Conservation (phyloP, 2,888 invertebrate species). For the Apotomis betuletana region DNA sequence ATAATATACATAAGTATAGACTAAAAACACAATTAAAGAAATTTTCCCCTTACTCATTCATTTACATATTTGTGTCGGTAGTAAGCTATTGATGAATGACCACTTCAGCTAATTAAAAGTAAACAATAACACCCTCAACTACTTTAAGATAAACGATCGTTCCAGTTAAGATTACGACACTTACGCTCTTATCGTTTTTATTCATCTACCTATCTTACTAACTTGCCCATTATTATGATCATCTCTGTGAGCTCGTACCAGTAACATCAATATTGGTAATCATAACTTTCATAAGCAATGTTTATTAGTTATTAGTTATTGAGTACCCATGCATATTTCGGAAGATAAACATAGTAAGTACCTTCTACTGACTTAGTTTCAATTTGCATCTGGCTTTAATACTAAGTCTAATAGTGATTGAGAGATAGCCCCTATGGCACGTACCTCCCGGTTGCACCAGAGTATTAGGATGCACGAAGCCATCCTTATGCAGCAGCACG, state of each 20-base stretch:
- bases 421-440: slow-evolving; percentile 44
- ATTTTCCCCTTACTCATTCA: not conserved
- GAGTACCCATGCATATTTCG: not conserved
- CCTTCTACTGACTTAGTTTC: no score
- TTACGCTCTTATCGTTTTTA: not conserved
- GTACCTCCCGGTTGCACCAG: slow-evolving; percentile 77
- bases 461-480: slow-evolving; percentile 88
- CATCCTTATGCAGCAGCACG: slow-evolving; percentile 91
- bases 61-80: slow-evolving; percentile 1
- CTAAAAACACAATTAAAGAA: no score
- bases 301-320: no score
- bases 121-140: slow-evolving; percentile 32
- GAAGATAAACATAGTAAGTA: not conserved
- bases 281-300: no score
- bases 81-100: not conserved
- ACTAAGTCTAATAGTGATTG: no score
- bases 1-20: no score
- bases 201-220: no score
- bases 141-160: slow-evolving; percentile 7
- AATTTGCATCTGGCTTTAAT: slow-evolving; percentile 12
- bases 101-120: slow-evolving; percentile 14
- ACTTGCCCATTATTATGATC: no score
- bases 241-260: no score
- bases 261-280: no score
- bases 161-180: slow-evolving; percentile 11